Base-by-base conservation (phyloP, 2,113 vertebrate species). In the Bufo gargarizans region DNA sequence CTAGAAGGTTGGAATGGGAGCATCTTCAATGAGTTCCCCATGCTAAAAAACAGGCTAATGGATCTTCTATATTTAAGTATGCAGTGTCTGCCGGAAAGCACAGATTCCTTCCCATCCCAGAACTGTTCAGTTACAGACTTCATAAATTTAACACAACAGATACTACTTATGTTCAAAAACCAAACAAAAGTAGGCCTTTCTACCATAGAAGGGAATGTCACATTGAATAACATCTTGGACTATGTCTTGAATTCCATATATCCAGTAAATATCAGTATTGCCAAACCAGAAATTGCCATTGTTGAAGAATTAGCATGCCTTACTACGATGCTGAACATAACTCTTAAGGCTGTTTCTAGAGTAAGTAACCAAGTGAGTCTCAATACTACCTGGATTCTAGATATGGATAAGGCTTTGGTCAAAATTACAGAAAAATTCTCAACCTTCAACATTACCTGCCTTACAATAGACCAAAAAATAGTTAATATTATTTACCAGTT, bases 321-420 rank as follows among this genome's bases (percentile, higher is more conserved):
- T 17, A 45, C 50, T 72, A 67, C 71, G 72, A 45, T 19, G 69
- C n/a, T 87, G 10, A 17, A 67, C 7, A 19, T 71, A 7, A 22
- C 50, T 20, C 45, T 80, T 11, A 33, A 69, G 22, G 72, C 72
- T 10, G 49, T 87, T 79, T 87, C 77, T 12, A 87, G 78, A 81
- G 19, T 45, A 49, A 71, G 81, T 47, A 56, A 56, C 56, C 19
- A 16, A 5, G 72, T 81, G 19, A 55, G 77, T 17, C 50, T 81
- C 49, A 80, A 87, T 55, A 71, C 55, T n/a, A 81, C 63, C n/a
- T 87, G 77, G 86, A 53, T 87, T 81, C 33, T 33, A 47, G 59
- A 87, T 69, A 69, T 87, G 49, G 59, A 87, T 8, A 43, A 1
- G 49, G 49, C 74, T 71, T 7, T 81, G 7, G 33, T 65, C 12